Evolutionary conservation across 2,888 invertebrate genomes (phyloP).

Genomic region (Acanthosepion lycidas): DNA sequence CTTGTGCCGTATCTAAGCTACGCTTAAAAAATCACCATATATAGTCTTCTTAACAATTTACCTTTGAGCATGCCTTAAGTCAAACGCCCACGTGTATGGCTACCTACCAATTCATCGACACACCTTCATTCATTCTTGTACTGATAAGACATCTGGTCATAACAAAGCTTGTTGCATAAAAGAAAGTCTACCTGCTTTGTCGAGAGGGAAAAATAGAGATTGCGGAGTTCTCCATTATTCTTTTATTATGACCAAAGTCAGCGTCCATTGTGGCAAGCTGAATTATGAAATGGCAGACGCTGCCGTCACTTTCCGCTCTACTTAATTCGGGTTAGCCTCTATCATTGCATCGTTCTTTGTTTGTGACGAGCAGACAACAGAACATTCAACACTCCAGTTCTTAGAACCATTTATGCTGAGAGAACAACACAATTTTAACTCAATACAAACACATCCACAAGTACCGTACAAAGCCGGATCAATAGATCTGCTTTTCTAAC

Average conservation of each 20-base stretch:
- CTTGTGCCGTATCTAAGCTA: too few relatives aligned
- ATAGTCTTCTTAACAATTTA: background rate
- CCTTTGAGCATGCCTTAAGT: background rate
- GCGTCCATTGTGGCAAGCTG: background rate
- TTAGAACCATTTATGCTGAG: background rate
- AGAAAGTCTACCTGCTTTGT: background rate
- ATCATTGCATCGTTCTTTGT: background rate
- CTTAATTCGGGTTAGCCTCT: background rate
- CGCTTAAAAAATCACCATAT: too few relatives aligned
- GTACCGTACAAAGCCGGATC: background rate
- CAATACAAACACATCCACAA: background rate
- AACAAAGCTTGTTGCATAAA: background rate
- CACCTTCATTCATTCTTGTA: background rate
- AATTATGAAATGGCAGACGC: background rate
- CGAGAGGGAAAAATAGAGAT: background rate
- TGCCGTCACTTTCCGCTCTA: constrained; percentile 33
- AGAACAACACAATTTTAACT: background rate
- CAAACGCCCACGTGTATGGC: background rate
- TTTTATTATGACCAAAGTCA: background rate
- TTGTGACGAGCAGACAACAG: background rate
- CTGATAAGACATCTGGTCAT: too few relatives aligned
- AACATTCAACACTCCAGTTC: background rate
- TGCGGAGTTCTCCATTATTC: background rate
- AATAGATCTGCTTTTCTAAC: too few relatives aligned
- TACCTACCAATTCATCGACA: background rate